These are phyloP conservation scores for Chrysotoxum bicinctum DNA, from an alignment of 2,888 invertebrate species.

Conservation along the genomic window DNA sequence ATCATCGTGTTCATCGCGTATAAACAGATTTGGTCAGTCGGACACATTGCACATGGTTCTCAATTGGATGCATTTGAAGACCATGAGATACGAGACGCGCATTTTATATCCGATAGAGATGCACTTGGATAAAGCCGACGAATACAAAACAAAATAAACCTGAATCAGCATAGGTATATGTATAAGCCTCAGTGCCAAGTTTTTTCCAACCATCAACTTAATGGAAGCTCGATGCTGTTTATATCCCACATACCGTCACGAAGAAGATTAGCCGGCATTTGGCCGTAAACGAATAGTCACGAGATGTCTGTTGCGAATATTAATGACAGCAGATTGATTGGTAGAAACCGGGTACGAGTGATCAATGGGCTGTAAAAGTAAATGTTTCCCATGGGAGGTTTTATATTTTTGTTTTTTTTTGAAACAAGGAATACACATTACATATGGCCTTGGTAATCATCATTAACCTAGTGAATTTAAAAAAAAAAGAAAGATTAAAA, in stretches of 20 bases:
- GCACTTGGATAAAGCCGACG: not conserved
- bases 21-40: conserved; percentile 34
- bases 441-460: conserved; percentile 19
- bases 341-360: conserved; percentile 35
- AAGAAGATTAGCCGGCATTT: conserved; percentile 65
- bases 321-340: conserved; percentile 60
- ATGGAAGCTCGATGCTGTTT: conserved; percentile 30
- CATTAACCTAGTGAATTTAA: conserved; percentile 35
- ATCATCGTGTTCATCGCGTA: conserved; percentile 29
- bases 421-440: conserved; percentile 19
- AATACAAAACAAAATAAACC: conserved; percentile 20
- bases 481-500: not conserved
- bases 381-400: conserved; percentile 28
- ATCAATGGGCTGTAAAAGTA: conserved; percentile 37
- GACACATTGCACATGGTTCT: conserved; percentile 43
- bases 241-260: conserved; percentile 55
- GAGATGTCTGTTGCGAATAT: conserved; percentile 54
- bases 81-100: conserved; percentile 27
- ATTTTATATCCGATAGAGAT: conserved; percentile 28
- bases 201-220: conserved; percentile 14
- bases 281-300: conserved; percentile 58
- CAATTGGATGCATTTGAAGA: conserved; percentile 40
- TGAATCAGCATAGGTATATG: conserved; percentile 16
- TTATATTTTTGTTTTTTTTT: conserved; percentile 6
- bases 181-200: not conserved